A percentile compares a stretch with the other conserved stretches of the same genome.
Evolutionary conservation across 2,888 invertebrate genomes (phyloP).

Genomic region (Dicyrtomina minuta): DNA sequence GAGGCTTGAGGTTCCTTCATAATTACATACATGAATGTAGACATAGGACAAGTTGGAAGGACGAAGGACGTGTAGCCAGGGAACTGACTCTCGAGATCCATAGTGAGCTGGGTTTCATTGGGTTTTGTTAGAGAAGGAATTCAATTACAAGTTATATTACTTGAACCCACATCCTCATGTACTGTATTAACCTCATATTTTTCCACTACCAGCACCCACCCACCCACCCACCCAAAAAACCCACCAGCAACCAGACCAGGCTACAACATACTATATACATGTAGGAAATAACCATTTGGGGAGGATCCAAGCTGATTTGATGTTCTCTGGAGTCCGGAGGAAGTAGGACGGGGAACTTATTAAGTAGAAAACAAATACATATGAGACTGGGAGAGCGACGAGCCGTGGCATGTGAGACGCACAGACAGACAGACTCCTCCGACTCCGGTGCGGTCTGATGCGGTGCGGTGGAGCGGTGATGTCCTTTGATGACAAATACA

Average conservation of each 20-base stretch:
- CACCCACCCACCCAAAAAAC: background rate
- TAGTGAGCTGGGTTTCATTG: background rate
- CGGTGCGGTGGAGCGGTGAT: background rate
- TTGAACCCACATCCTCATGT: constrained; percentile 15
- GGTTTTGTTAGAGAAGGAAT: constrained; percentile 28
- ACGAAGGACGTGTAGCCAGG: too few relatives aligned
- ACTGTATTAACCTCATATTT: constrained; percentile 23
- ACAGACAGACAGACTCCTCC: too few relatives aligned
- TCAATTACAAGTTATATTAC: constrained; percentile 30
- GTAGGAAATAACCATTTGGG: too few relatives aligned
- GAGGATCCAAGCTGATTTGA: constrained; percentile 16
- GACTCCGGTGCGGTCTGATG: background rate
- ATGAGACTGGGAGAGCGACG: too few relatives aligned
- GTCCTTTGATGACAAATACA: constrained; percentile 29
- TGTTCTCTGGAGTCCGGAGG: constrained; percentile 42
- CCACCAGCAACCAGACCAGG: background rate
- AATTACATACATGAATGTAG: too few relatives aligned
- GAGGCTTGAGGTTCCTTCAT: too few relatives aligned
- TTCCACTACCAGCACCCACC: constrained; percentile 1
- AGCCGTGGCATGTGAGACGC: too few relatives aligned
- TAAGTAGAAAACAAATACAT: constrained; percentile 35
- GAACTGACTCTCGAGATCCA: background rate
- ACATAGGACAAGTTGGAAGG: too few relatives aligned
- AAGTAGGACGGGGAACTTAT: constrained; percentile 38
- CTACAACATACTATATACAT: too few relatives aligned